Evolutionary conservation across 2,888 invertebrate genomes (phyloP), one percentile per base, ranked within the genome.

Genomic region (Steinernema carpocapsae): DNA sequence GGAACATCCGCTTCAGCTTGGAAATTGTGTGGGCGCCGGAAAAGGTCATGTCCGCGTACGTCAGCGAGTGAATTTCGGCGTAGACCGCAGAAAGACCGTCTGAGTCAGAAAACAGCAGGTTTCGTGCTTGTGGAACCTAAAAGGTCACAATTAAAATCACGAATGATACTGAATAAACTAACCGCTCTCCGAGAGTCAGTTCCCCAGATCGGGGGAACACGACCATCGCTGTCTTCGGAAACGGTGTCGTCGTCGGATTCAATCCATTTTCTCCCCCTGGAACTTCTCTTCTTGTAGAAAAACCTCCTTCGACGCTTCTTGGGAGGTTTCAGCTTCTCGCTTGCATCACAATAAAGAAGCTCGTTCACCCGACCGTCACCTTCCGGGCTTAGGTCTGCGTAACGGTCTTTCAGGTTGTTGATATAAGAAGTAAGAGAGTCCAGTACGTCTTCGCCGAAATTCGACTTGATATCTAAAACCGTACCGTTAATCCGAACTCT

Each of bases 241-340:
- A 29, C 64, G n/a, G 26, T 64, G 32, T 64, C 64, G 37, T 64
- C 32, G 32, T 64, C 64, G 19, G 64, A 64, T n/a, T 24, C 56
- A 14, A 19, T 1, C 56, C 32, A 64, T n/a, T 19, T n/a, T 64
- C 14, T 64, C 29, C 32, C 37, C 29, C 32, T 6, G 17, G 19
- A 32, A 32, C 37, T 26, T 4, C 17, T 64, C 19, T 64, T 64
- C 32, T n/a, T 64, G 26, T 22, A 17, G 19, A 32, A 64, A 17
- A 64, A 64, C 64, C 64, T 64, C 29, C 26, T 56, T 26, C 17
- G 29, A 6, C 26, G 26, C n/a, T 56, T 64, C 64, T 37, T 64
- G 1, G 17, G 64, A 10, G 10, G 10, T 32, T 29, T 32, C 17
- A 64, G 32, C 17, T 32, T 19, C 32, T 17, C 12, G 14, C n/a